Evolutionary conservation across 2,888 invertebrate genomes (phyloP), one percentile per base, ranked within the genome.

Genomic region (Leptopilina syphax): DNA sequence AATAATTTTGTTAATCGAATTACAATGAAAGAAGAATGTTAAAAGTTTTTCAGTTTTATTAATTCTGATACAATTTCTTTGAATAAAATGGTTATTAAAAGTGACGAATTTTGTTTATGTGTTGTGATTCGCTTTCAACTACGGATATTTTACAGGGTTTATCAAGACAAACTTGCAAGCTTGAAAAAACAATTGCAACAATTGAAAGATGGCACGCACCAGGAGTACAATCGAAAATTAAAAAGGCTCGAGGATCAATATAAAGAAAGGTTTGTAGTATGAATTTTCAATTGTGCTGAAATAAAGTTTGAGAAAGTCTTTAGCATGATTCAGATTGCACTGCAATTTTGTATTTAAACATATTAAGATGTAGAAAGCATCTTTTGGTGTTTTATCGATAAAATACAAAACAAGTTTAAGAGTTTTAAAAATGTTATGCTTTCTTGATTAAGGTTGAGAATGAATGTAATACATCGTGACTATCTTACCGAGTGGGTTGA

Each of bases 141-240:
- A 18, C 47, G 47, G 57, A 66, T 10, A 78, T 77, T 66, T 91
- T 92, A 0, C 89, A 97, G 97, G 92, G 95, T 97, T 93, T 97
- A 97, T 90, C 97, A 97, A 90, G 98, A 98, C 89, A 98, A 98
- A 92, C 92, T 99, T 85, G 96, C 96, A 0, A 96, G 94, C 90
- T 93, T 98, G 18, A 98, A 98, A 91, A 97, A 97, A 88, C 98
- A 98, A 89, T 90, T 98, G 60, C 96, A 97, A 85, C 97, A 98
- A 89, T 91, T 99, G 24, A 96, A 97, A 89, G 97, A 97, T 79
- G 96, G 97, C 0, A 94, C 95, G 0, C 96, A 98, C 91, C 96
- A 97, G 0, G 98, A 98, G 87, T 98, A 97, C 89, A 93, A 96
- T 85, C 95, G 96, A 84, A 94, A 96, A 87, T 93, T 98, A 1